phyloP scores from a whole-genome alignment of 2,113 vertebrate genomes.

The Cyanoliseus patagonus region DNA sequence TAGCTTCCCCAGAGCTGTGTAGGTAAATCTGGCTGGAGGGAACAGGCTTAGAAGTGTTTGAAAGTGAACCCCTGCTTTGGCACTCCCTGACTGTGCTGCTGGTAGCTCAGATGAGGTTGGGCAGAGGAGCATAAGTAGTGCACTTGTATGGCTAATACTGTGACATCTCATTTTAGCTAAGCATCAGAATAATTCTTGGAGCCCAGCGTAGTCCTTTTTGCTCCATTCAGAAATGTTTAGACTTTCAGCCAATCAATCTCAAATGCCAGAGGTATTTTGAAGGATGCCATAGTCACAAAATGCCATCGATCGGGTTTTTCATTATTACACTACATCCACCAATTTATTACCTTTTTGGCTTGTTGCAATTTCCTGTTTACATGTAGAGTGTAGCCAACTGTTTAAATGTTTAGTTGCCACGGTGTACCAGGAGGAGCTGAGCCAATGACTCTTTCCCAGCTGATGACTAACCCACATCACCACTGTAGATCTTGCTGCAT shows the following conservation, averaged over 20 bases:
- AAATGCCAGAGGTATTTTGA: constrained; percentile 76
- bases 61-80: background rate
- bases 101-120: constrained; percentile 49
- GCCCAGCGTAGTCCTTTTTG: constrained; percentile 46
- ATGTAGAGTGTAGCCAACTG: constrained; percentile 74
- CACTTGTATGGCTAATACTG: constrained; percentile 72
- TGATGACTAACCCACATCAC: constrained; percentile 73
- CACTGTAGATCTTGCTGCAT: constrained; percentile 74
- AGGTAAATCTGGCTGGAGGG: constrained; percentile 31
- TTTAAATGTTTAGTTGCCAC: constrained; percentile 79
- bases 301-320: constrained; percentile 67
- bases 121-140: constrained; percentile 32
- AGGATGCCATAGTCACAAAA: constrained; percentile 75
- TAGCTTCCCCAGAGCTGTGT: constrained; percentile 1
- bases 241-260: constrained; percentile 68
- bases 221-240: constrained; percentile 63
- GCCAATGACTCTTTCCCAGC: constrained; percentile 71
- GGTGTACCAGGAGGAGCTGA: constrained; percentile 76
- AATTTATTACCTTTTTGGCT: constrained; percentile 73
- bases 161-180: constrained; percentile 74
- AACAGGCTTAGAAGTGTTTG: constrained; percentile 41
- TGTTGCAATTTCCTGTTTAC: constrained; percentile 80
- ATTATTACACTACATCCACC: constrained; percentile 74
- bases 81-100: constrained; percentile 42
- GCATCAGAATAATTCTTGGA: constrained; percentile 52